A percentile compares a stretch with the other conserved stretches of the same genome.
phyloP scores from a whole-genome alignment of 1,140 invertebrate genomes.

The Drosophila funebris region DNA sequence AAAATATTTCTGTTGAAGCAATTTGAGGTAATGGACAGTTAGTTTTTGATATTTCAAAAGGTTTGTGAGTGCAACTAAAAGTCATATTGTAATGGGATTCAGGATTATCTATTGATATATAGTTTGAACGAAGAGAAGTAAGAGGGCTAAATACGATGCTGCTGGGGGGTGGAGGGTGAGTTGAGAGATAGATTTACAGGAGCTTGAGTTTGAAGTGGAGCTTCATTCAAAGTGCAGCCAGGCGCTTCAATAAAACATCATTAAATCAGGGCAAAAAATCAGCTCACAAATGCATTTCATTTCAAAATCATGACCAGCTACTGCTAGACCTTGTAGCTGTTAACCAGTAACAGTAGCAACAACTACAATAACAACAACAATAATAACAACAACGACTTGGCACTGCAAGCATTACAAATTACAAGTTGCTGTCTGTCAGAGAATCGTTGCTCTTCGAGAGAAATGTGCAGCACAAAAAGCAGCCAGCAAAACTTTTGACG shows the following conservation, averaged over 20 bases:
- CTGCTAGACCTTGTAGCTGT: conserved; percentile 20
- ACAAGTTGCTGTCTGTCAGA: conserved; percentile 67
- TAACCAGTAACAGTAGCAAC: conserved; percentile 28
- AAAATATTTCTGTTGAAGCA: background rate
- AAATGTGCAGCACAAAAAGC: conserved; percentile 33
- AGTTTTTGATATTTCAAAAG: background rate
- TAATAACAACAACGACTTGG: conserved; percentile 1
- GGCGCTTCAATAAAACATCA: conserved; percentile 63
- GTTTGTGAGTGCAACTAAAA: background rate
- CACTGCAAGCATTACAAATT: conserved; percentile 67
- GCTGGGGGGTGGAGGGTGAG: background rate
- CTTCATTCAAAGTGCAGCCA: conserved; percentile 34
- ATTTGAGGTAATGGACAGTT: conserved; percentile 10
- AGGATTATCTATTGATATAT: conserved; percentile 1
- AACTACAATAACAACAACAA: conserved; percentile 24
- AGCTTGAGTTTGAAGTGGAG: conserved; percentile 20
- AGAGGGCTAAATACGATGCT: background rate
- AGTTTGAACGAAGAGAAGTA: background rate
- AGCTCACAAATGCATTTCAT: conserved; percentile 75
- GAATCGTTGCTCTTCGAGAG: conserved; percentile 23
- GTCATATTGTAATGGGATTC: conserved; percentile 12
- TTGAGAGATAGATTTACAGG: background rate
- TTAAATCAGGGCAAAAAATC: conserved; percentile 67
- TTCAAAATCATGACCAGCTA: conserved; percentile 68
- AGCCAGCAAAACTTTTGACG: conserved; percentile 45